Base-by-base conservation (phyloP, 2,113 vertebrate genomes). In the Microcebus jonahi region DNA sequence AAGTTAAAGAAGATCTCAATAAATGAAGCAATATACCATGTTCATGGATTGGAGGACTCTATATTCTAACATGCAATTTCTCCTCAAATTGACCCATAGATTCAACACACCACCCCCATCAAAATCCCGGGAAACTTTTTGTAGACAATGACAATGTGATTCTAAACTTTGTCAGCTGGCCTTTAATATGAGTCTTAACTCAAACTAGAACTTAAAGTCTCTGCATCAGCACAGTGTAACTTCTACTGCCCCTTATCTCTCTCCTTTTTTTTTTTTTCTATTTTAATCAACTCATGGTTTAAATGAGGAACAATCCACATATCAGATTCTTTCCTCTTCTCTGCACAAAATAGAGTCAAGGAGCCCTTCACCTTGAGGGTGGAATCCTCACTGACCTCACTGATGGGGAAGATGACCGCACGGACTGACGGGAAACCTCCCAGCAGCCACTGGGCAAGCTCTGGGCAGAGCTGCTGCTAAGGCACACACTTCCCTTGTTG, bases 281-380 rank as follows among this genome's bases (percentile, higher is more conserved):
- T 96, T 96, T 96, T 96, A 93, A 79, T 91, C 45, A 91, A 96
- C 67, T 92, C 70, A 61, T 77, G 55, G 42, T 89, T 97, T 82
- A 88, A 68, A 88, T 42, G 80, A 96, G 63, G 75, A 73, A 50
- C 29, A 59, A 34, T 90, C 23, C 91, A 53, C 86, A 31, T 84
- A 55, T 84, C 20, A 67, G 8, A 57, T 90, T 83, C 50, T 80
- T 90, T 71, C 6, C 13, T 95, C 55, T 88, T 48, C 50, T 73
- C 29, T 77, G 4, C 71, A 57, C 65, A 76, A 65, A 63, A 48
- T 45, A 80, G 55, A 75, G 57, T n/a, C 61, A 83, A 85, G 50
- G 70, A 79, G 13, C 18, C 53, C 34, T 84, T 95, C 23, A 11
- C 65, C n/a, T 0, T 1, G 21, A 70, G 25, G 34, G 21, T 63